phyloP scores from a whole-genome alignment of 1,140 invertebrate genomes.

The Drosophila biarmipes region DNA sequence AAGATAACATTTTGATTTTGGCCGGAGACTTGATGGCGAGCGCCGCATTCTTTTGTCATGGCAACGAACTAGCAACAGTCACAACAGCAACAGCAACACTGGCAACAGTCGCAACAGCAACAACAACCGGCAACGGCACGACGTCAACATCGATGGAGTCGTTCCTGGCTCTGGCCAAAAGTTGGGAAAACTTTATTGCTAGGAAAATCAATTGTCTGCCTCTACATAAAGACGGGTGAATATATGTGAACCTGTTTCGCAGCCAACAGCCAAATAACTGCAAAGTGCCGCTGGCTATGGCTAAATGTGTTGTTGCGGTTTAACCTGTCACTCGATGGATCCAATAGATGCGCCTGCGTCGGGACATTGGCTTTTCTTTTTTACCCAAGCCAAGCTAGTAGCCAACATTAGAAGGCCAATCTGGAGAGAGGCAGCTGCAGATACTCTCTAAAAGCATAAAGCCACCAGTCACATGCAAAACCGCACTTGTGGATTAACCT shows the following conservation, averaged over 20 bases:
- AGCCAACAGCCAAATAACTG: conserved; percentile 55
- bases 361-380: conserved; percentile 56
- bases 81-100: conserved; percentile 29
- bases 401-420: conserved; percentile 37
- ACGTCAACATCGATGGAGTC: conserved; percentile 58
- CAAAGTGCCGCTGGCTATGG: conserved; percentile 62
- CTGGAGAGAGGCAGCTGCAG: conserved; percentile 27
- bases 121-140: conserved; percentile 61
- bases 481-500: conserved; percentile 47
- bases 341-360: conserved; percentile 48
- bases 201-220: conserved; percentile 79
- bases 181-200: conserved; percentile 60
- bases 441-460: conserved; percentile 33
- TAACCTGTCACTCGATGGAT: conserved; percentile 36
- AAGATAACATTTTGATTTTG: conserved; percentile 82
- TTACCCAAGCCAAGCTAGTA: neutral
- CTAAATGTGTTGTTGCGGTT: conserved; percentile 18
- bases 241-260: conserved; percentile 69
- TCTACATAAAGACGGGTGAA: conserved; percentile 4
- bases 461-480: conserved; percentile 66
- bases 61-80: conserved; percentile 48
- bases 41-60: conserved; percentile 82
- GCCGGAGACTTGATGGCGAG: conserved; percentile 75
- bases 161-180: conserved; percentile 67
- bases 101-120: conserved; percentile 38